These are phyloP conservation scores for Cataglyphis cursor DNA, from an alignment of 2,888 invertebrate species.

Conservation along the genomic window DNA sequence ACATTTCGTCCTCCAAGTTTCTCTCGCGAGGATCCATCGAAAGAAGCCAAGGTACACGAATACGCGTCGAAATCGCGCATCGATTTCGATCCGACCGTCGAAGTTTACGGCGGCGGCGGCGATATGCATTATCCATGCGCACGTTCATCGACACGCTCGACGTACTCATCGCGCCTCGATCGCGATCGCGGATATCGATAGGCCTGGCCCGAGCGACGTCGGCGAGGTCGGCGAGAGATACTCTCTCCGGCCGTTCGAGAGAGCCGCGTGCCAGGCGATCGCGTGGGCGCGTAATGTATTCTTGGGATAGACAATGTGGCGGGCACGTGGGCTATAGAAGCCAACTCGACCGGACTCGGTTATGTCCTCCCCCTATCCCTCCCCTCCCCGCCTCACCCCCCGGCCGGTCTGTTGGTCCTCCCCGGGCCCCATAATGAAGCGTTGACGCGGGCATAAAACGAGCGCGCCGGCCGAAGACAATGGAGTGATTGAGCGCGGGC, in stretches of 20 bases:
- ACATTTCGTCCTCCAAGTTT: neutral
- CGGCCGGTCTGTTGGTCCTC: slow-evolving; percentile 1
- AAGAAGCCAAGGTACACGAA: neutral
- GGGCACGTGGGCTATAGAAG: slow-evolving; percentile 84
- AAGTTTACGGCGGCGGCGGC: slow-evolving; percentile 11
- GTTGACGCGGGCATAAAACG: slow-evolving; percentile 86
- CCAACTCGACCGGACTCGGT: slow-evolving; percentile 80
- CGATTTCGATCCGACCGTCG: slow-evolving; percentile 9
- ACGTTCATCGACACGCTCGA: slow-evolving; percentile 52
- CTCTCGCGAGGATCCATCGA: neutral
- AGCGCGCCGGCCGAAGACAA: slow-evolving; percentile 83
- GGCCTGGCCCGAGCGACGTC: slow-evolving; percentile 27
- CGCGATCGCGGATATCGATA: slow-evolving; percentile 56
- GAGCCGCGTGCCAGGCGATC: slow-evolving; percentile 70
- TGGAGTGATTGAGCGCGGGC: slow-evolving; percentile 85
- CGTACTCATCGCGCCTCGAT: slow-evolving; percentile 54
- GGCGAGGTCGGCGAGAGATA: slow-evolving; percentile 39
- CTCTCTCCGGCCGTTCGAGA: slow-evolving; percentile 18
- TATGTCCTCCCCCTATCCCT: slow-evolving; percentile 12
- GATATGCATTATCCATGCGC: slow-evolving; percentile 51
- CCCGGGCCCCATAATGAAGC: slow-evolving; percentile 84
- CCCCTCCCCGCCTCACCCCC: neutral
- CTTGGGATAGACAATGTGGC: slow-evolving; percentile 84
- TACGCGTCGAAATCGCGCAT: neutral
- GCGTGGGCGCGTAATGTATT: slow-evolving; percentile 85